Percentiles rank a stretch among this genome's conserved stretches.
Evolutionary conservation across 1,140 invertebrate species (phyloP).

Genomic region (Gryon sp.): DNA sequence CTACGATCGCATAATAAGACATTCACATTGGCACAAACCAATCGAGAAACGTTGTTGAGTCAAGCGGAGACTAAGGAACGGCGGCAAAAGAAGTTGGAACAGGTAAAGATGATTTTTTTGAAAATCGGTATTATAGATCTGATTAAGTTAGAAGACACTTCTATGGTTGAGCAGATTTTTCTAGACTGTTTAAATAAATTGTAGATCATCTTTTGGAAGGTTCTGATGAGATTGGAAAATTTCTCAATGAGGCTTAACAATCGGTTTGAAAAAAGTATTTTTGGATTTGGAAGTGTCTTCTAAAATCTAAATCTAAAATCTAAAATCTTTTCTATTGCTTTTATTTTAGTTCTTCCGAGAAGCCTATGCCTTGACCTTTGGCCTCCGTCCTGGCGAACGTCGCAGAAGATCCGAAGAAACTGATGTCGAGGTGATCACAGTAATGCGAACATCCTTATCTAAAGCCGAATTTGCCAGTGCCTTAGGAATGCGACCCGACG

Average conservation of each 20-base stretch:
- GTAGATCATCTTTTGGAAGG: too few species aligned
- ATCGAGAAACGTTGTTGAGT: slow-evolving; percentile 92
- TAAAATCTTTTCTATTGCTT: not conserved
- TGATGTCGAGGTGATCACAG: slow-evolving; percentile 91
- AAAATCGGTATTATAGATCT: too few species aligned
- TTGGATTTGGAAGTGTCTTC: too few species aligned
- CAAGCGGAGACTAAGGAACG: slow-evolving; percentile 98
- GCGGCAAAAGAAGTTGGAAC: slow-evolving; percentile 94
- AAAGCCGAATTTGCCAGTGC: slow-evolving; percentile 98
- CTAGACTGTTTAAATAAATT: too few species aligned
- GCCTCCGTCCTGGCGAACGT: slow-evolving; percentile 87
- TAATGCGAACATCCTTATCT: slow-evolving; percentile 95
- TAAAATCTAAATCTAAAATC: too few species aligned
- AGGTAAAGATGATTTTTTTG: slow-evolving; percentile 67
- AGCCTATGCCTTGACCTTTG: slow-evolving; percentile 97
- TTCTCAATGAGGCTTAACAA: too few species aligned
- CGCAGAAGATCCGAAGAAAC: slow-evolving; percentile 85
- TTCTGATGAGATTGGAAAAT: too few species aligned
- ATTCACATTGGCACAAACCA: slow-evolving; percentile 81
- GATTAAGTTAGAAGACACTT: too few species aligned
- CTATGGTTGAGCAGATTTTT: too few species aligned
- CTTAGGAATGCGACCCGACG: slow-evolving; percentile 96
- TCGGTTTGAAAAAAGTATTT: too few species aligned
- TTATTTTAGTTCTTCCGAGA: slow-evolving; percentile 94
- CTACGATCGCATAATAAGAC: slow-evolving; percentile 90